Evolutionary conservation across 2,113 vertebrate species (phyloP).

Genomic region (Festucalex cinctus): DNA sequence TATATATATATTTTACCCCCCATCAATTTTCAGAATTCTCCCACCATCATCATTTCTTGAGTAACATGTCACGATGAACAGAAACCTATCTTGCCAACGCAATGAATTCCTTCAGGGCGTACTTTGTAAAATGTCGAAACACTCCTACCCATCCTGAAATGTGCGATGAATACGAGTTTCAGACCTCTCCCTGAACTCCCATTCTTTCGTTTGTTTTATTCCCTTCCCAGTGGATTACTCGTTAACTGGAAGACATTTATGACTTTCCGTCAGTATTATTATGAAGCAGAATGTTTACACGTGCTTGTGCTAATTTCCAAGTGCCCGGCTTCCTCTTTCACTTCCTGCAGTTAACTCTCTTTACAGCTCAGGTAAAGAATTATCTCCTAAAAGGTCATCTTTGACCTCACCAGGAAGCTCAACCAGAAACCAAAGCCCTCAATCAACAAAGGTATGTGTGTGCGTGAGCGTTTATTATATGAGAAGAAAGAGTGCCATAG

Average conservation of each 20-base stretch:
- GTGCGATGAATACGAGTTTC: slow-evolving; percentile 34
- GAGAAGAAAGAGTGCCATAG: background rate
- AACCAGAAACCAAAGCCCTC: slow-evolving; percentile 24
- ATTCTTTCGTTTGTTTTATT: slow-evolving; percentile 6
- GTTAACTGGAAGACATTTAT: slow-evolving; percentile 37
- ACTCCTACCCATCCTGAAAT: slow-evolving; percentile 43
- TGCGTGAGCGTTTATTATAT: slow-evolving; percentile 9
- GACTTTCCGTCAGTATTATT: slow-evolving; percentile 39
- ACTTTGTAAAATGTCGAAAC: slow-evolving; percentile 40
- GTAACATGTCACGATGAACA: slow-evolving; percentile 31
- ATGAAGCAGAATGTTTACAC: slow-evolving; percentile 49
- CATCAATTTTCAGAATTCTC: slow-evolving; percentile 12
- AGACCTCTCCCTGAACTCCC: slow-evolving; percentile 19
- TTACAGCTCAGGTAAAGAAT: slow-evolving; percentile 28
- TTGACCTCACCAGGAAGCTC: slow-evolving; percentile 43
- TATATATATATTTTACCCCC: too few species aligned
- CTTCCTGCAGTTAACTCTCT: slow-evolving; percentile 14
- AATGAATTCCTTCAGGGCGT: slow-evolving; percentile 22
- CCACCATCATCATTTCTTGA: slow-evolving; percentile 15
- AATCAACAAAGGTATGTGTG: slow-evolving; percentile 18
- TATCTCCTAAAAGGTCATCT: slow-evolving; percentile 26
- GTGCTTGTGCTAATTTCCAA: slow-evolving; percentile 17
- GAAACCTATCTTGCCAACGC: slow-evolving; percentile 32
- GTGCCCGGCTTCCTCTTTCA: background rate
- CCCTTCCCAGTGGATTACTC: slow-evolving; percentile 45